Percentiles rank a stretch among this genome's conserved stretches.
These are phyloP conservation scores for Lithosia quadra DNA, from an alignment of 2,888 invertebrate genomes.

Conservation along the genomic window DNA sequence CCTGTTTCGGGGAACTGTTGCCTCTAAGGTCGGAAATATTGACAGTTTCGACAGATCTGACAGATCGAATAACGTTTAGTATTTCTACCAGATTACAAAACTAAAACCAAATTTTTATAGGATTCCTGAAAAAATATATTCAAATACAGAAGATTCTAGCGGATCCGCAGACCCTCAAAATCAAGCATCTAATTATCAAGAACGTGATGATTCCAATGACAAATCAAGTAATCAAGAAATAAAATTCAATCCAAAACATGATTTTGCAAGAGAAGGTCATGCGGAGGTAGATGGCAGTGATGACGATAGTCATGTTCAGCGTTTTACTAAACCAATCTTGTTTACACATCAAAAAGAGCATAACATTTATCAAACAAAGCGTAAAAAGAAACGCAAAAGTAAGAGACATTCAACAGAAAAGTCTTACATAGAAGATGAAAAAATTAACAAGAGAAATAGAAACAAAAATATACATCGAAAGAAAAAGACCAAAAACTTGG, in stretches of 20 bases:
- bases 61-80: too few relatives aligned
- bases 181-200: not conserved
- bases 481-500: too few relatives aligned
- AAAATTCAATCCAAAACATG: not conserved
- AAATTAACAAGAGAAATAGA: not conserved
- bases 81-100: not conserved
- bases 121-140: not conserved
- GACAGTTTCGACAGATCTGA: too few relatives aligned
- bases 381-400: not conserved
- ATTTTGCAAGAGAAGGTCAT: not conserved
- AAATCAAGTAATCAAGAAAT: not conserved
- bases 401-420: not conserved
- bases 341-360: not conserved
- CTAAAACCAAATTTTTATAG: not conserved
- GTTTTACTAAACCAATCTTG: conserved; percentile 5
- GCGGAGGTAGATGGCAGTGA: not conserved
- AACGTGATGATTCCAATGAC: not conserved
- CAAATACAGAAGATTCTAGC: not conserved
- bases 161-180: not conserved
- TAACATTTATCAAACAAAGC: not conserved
- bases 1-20: too few relatives aligned
- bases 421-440: too few relatives aligned
- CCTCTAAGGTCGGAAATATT: too few relatives aligned
- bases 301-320: not conserved
- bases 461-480: not conserved